phyloP scores from a whole-genome alignment of 1,140 invertebrate species.

The Coelopa frigida region DNA sequence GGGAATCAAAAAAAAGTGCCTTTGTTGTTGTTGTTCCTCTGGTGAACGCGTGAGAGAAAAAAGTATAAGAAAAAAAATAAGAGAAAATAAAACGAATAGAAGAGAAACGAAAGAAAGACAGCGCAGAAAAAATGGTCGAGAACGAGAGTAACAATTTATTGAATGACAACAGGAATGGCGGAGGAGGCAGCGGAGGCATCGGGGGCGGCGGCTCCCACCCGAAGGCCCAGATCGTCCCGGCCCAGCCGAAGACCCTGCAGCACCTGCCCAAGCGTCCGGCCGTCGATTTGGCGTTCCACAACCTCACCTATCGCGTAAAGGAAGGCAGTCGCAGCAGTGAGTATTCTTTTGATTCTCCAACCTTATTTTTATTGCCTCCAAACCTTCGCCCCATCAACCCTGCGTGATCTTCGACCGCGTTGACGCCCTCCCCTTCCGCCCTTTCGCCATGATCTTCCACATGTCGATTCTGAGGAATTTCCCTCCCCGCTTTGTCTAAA shows the following conservation, averaged over 20 bases:
- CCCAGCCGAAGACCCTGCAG: conserved; percentile 68
- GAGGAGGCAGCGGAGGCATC: conserved; percentile 1
- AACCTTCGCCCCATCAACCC: not conserved
- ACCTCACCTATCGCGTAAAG: conserved; percentile 77
- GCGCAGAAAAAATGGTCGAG: conserved; percentile 31
- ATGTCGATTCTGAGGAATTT: not conserved
- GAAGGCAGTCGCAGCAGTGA: conserved; percentile 73
- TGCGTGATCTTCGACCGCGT: too few species aligned
- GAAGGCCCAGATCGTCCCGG: conserved; percentile 46
- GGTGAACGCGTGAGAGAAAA: too few species aligned
- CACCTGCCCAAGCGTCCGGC: conserved; percentile 77
- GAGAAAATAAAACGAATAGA: conserved; percentile 3
- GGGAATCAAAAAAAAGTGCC: not conserved
- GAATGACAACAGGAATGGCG: conserved; percentile 44
- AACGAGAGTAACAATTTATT: conserved; percentile 47
- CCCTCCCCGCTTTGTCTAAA: not conserved
- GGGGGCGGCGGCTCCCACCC: conserved; percentile 20
- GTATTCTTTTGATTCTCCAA: conserved; percentile 43
- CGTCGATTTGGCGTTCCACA: conserved; percentile 79
- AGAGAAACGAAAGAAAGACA: conserved; percentile 5
- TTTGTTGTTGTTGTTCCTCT: not conserved
- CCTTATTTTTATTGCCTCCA: not conserved
- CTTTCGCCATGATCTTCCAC: not conserved
- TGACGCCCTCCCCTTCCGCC: too few species aligned
- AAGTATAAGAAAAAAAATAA: not conserved